Percentiles rank a stretch among this genome's conserved stretches.
Evolutionary conservation across 2,113 vertebrate genomes (phyloP).

Genomic region (Albula glossodonta): DNA sequence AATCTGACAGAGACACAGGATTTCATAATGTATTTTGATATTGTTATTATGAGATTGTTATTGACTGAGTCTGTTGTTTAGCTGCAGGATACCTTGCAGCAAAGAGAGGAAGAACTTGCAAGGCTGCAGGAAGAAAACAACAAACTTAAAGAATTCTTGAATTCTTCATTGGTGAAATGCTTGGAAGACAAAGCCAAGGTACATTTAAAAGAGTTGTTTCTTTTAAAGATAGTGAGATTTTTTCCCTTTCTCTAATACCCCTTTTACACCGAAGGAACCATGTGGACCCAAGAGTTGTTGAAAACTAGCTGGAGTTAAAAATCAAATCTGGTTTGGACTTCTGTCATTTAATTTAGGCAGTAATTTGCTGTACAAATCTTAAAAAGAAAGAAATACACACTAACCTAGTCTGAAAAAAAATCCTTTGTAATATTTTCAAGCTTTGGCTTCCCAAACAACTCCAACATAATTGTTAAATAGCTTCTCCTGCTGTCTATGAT

Average conservation of each 20-base stretch:
- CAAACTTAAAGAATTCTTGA: conserved; percentile 86
- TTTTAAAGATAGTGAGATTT: neutral
- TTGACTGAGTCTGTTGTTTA: conserved; percentile 47
- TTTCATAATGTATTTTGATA: no score
- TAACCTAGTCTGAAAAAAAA: no score
- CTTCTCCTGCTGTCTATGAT: no score
- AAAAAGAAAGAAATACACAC: neutral
- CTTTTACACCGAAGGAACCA: neutral
- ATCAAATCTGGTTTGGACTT: neutral
- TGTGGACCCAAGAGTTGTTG: neutral
- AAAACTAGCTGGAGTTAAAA: neutral
- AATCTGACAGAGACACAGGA: no score
- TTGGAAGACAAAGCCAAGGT: conserved; percentile 86
- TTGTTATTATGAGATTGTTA: neutral
- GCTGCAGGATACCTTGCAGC: conserved; percentile 90
- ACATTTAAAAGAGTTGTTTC: conserved; percentile 12
- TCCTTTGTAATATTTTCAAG: no score
- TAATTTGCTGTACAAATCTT: neutral
- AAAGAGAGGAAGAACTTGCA: conserved; percentile 91
- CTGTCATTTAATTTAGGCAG: neutral
- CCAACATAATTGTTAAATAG: no score
- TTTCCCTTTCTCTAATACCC: neutral
- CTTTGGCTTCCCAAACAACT: no score
- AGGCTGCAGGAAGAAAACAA: conserved; percentile 89
- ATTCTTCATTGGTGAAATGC: conserved; percentile 82